These are phyloP conservation scores for Natrix natrix DNA, from an alignment of 2,797 vertebrate genomes.

Conservation along the genomic window DNA sequence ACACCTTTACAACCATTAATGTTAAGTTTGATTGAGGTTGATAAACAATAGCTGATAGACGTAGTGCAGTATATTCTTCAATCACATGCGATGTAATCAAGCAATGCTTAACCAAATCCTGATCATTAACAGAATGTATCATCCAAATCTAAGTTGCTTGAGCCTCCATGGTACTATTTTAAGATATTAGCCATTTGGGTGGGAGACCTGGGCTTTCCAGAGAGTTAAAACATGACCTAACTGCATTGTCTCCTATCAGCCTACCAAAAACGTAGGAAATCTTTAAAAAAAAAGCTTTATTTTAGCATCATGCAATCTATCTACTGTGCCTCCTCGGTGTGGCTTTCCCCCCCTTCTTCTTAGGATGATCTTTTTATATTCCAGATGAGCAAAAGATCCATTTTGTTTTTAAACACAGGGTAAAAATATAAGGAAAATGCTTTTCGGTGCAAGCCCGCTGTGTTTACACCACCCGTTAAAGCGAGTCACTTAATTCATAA, in stretches of 20 bases:
- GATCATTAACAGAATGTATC: background rate
- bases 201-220: background rate
- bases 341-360: rapidly evolving
- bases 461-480: background rate
- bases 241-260: background rate
- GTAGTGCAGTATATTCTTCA: background rate
- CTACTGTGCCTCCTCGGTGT: background rate
- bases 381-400: background rate
- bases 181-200: background rate
- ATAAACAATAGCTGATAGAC: background rate
- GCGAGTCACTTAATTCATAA: background rate
- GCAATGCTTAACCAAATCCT: background rate
- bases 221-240: no score
- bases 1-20: background rate
- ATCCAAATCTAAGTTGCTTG: background rate
- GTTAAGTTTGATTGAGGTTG: background rate
- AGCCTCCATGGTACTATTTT: background rate
- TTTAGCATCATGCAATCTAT: background rate
- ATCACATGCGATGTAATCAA: background rate
- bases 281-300: background rate
- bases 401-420: background rate
- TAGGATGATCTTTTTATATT: background rate
- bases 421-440: background rate
- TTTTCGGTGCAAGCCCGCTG: background rate
- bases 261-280: background rate